A percentile compares a stretch with the other conserved stretches of the same genome.
These are phyloP conservation scores for Melanitta fusca DNA, from an alignment of 2,797 vertebrate species.

Conservation along the genomic window DNA sequence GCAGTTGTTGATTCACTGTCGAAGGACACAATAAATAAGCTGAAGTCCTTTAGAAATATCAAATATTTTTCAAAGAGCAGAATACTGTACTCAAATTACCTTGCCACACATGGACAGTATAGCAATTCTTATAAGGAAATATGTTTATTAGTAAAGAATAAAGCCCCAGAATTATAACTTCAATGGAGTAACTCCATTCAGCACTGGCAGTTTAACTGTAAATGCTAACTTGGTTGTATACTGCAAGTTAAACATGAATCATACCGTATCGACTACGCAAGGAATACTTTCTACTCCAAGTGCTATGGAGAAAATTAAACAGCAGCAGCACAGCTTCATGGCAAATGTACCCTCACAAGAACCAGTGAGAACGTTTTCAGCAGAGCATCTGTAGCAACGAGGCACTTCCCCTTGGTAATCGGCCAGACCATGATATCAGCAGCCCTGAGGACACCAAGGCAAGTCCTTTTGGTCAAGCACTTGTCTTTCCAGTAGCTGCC, in stretches of 20 bases:
- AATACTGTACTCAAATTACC: neutral
- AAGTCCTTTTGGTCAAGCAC: neutral
- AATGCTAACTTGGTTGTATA: neutral
- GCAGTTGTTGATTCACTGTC: constrained; percentile 39
- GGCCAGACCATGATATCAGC: neutral
- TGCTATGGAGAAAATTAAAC: neutral
- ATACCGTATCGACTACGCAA: neutral
- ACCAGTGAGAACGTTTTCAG: neutral
- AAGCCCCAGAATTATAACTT: neutral
- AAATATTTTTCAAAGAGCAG: neutral
- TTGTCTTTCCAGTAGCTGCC: neutral
- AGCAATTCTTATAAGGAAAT: neutral
- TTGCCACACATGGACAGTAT: neutral
- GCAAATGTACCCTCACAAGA: neutral
- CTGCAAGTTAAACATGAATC: neutral
- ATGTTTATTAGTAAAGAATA: neutral
- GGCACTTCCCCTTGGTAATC: neutral
- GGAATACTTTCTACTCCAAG: neutral
- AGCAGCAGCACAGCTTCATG: neutral
- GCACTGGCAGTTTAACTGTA: neutral
- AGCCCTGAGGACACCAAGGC: neutral
- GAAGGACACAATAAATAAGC: constrained; percentile 38
- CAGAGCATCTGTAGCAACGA: fast-evolving
- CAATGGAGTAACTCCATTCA: neutral
- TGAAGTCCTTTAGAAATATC: neutral